Conservation (phyloP, 2,888 invertebrate species). For the Caenorhabditis angaria region DNA sequence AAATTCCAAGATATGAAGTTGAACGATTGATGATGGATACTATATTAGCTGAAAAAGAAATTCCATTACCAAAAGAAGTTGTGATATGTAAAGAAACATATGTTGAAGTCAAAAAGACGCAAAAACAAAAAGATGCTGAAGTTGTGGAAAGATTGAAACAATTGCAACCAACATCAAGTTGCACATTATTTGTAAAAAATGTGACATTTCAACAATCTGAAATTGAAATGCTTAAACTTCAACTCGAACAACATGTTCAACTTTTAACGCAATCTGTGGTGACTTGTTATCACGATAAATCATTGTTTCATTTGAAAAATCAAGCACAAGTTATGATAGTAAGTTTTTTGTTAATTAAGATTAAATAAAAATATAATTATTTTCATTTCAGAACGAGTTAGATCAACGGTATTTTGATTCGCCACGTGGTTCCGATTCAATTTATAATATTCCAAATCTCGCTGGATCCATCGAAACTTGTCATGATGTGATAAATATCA, state of each 20-base stretch:
- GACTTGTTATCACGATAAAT: slow-evolving; percentile 19
- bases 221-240: slow-evolving; percentile 13
- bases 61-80: slow-evolving; percentile 30
- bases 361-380: not conserved
- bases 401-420: slow-evolving; percentile 17
- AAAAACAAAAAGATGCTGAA: slow-evolving; percentile 10
- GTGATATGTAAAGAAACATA: not conserved
- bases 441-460: slow-evolving; percentile 23
- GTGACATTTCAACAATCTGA: slow-evolving; percentile 20
- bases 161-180: slow-evolving; percentile 1
- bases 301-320: slow-evolving; percentile 14
- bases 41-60: slow-evolving; percentile 30
- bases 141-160: not conserved
- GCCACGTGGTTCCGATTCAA: not conserved
- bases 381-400: slow-evolving; percentile 31
- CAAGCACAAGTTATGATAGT: slow-evolving; percentile 33
- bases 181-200: slow-evolving; percentile 16
- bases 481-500: slow-evolving; percentile 21
- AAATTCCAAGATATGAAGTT: slow-evolving; percentile 33
- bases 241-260: slow-evolving; percentile 39
- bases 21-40: slow-evolving; percentile 30
- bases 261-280: slow-evolving; percentile 33
- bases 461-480: slow-evolving; percentile 21
- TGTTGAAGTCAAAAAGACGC: not conserved
- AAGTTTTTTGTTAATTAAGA: not conserved